Conservation (phyloP, 92 coral and sea anemone genomes). For the Palythoa caribaeorum region DNA sequence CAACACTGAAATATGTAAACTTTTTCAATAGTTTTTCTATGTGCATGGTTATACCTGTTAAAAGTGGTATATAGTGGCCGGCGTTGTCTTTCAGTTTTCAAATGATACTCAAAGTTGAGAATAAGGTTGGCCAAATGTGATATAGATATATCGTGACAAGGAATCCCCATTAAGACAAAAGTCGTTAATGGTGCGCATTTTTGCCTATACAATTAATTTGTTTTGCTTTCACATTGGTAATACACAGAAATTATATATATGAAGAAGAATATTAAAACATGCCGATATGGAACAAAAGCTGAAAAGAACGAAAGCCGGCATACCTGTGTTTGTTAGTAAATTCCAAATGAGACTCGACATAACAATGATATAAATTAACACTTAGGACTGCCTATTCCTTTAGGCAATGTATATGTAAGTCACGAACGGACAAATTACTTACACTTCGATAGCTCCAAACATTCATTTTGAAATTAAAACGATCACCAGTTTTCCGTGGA, state of each 20-base stretch:
- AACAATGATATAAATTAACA: not conserved
- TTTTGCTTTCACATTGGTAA: conserved; percentile 9
- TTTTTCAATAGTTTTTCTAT: not conserved
- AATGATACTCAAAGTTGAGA: not conserved
- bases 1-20: too few relatives aligned
- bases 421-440: conserved; percentile 3
- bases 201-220: not conserved
- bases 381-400: not conserved
- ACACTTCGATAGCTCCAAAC: conserved; percentile 37
- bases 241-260: conserved; percentile 17
- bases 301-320: conserved; percentile 1
- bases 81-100: not conserved
- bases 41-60: not conserved
- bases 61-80: not conserved
- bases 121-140: not conserved
- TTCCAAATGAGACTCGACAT: conserved; percentile 10
- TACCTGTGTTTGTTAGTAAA: not conserved
- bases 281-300: conserved; percentile 28
- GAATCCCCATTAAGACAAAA: not conserved
- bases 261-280: not conserved
- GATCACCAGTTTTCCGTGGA: not conserved
- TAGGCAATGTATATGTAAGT: not conserved
- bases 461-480: not conserved
- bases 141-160: conserved; percentile 1
- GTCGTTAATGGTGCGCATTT: not conserved